Conservation (phyloP, 2,797 vertebrate genomes). For the Morus bassanus region DNA sequence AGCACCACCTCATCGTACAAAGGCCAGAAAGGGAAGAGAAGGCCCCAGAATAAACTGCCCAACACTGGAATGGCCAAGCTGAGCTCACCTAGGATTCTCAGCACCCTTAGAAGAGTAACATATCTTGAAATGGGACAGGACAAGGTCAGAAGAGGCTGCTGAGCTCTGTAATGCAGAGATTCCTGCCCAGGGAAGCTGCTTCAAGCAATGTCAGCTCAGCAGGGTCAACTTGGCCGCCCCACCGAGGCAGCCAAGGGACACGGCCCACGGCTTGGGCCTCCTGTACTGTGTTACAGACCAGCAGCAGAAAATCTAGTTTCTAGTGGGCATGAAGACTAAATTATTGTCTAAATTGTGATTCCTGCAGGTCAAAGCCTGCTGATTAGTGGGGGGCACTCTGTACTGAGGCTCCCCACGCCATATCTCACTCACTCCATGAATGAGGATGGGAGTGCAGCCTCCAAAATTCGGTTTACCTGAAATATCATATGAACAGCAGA, state of each 20-base stretch:
- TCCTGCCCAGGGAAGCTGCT: background rate
- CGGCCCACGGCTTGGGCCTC: accelerated
- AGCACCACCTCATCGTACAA: background rate
- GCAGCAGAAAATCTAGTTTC: background rate
- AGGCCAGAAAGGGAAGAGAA: background rate
- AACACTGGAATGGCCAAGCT: background rate
- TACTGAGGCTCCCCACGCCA: accelerated
- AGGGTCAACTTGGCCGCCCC: accelerated
- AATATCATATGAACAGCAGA: background rate
- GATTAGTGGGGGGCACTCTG: background rate
- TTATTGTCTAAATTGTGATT: background rate
- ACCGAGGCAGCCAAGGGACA: accelerated
- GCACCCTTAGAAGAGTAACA: background rate
- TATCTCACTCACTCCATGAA: background rate
- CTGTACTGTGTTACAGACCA: accelerated
- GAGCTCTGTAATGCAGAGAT: background rate
- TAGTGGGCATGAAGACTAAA: background rate
- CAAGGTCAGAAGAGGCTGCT: background rate
- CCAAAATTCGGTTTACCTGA: background rate
- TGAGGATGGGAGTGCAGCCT: background rate
- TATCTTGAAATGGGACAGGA: background rate
- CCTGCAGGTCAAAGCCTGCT: background rate
- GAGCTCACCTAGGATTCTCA: background rate
- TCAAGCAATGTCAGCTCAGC: background rate
- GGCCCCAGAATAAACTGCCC: background rate